Percentiles rank a stretch among this genome's conserved stretches.
Evolutionary conservation across 2,113 vertebrate species (phyloP).

Genomic region (Callorhinus ursinus): DNA sequence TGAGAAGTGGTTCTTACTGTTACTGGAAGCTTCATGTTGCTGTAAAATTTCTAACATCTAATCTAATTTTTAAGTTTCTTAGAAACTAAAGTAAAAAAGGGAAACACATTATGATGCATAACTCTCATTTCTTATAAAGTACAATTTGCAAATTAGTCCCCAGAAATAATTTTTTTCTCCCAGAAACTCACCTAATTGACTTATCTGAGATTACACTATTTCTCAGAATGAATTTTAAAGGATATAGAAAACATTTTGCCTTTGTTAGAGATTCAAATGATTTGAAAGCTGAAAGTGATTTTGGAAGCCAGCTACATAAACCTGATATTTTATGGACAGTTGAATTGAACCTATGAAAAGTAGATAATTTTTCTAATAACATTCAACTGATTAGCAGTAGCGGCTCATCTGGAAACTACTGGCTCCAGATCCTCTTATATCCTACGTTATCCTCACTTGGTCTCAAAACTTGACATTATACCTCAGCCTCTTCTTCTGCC

Average conservation of each 20-base stretch:
- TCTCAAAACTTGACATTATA: neutral
- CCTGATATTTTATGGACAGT: neutral
- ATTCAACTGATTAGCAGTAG: neutral
- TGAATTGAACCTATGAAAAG: neutral
- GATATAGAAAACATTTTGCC: neutral
- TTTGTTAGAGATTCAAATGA: neutral
- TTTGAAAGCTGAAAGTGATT: neutral
- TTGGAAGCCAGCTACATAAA: neutral
- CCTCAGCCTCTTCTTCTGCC: neutral
- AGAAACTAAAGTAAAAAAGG: neutral
- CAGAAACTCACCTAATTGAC: neutral
- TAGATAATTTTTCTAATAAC: neutral
- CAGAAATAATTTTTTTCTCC: neutral
- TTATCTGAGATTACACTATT: neutral
- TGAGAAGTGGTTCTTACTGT: neutral
- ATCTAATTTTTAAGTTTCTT: constrained; percentile 43
- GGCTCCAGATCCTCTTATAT: neutral
- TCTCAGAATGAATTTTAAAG: neutral
- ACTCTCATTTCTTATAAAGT: constrained; percentile 32
- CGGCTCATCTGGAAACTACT: neutral
- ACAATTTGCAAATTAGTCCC: constrained; percentile 46
- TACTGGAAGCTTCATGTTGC: neutral
- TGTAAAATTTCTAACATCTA: neutral
- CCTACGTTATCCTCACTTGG: neutral
- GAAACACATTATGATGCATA: neutral